A percentile compares a stretch with the other conserved stretches of the same genome.
These are phyloP conservation scores for Choloepus didactylus DNA, from an alignment of 2,797 vertebrate genomes.

Conservation along the genomic window DNA sequence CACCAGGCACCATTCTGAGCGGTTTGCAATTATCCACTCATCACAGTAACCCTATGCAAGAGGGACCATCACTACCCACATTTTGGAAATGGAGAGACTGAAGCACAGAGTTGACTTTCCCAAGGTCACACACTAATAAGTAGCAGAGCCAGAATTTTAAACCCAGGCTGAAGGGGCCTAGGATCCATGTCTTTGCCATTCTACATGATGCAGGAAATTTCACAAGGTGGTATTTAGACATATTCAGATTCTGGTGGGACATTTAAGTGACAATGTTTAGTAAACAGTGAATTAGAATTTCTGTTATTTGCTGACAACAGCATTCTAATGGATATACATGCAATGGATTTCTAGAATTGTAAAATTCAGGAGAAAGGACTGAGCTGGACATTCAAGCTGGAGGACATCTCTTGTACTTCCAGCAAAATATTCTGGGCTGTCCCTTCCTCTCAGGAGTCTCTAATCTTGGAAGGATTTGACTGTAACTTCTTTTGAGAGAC, in stretches of 20 bases:
- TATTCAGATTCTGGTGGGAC: background rate
- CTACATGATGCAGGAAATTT: fast-evolving
- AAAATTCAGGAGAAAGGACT: background rate
- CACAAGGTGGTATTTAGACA: background rate
- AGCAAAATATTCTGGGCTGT: background rate
- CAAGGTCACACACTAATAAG: background rate
- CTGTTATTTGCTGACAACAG: background rate
- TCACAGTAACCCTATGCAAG: background rate
- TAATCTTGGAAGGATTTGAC: background rate
- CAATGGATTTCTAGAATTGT: background rate
- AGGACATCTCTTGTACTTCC: background rate
- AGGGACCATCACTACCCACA: background rate
- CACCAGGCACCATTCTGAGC: background rate
- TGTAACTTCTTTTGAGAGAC: background rate
- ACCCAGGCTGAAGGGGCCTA: background rate
- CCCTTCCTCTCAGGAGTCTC: background rate
- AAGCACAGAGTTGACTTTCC: background rate
- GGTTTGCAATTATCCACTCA: background rate
- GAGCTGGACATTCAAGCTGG: background rate
- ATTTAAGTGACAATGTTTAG: background rate
- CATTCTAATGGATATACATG: background rate
- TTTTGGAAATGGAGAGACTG: background rate
- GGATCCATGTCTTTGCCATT: background rate
- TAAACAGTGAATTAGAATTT: background rate
- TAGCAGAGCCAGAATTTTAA: background rate